A percentile compares a stretch with the other conserved stretches of the same genome.
Evolutionary conservation across 2,113 vertebrate species (phyloP).

Genomic region (Typhlomys cinereus): DNA sequence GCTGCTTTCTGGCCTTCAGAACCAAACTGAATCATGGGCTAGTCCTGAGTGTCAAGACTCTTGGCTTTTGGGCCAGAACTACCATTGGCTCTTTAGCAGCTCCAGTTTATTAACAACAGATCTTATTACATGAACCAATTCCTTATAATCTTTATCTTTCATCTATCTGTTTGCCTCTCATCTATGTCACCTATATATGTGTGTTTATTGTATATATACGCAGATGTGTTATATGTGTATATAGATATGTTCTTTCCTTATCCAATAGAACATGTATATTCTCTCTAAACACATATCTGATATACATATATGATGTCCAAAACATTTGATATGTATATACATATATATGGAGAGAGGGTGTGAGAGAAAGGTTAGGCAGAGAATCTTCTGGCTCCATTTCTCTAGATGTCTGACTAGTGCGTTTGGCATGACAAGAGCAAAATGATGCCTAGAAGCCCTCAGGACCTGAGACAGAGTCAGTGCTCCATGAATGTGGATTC

Average conservation of each 20-base stretch:
- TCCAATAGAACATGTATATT: not conserved
- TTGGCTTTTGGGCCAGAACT: not conserved
- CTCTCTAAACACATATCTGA: not conserved
- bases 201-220: not conserved
- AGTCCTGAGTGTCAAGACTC: not conserved
- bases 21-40: not conserved
- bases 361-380: too few relatives aligned
- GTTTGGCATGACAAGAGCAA: not conserved
- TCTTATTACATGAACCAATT: not conserved
- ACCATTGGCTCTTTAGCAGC: not conserved
- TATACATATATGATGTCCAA: not conserved
- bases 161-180: not conserved
- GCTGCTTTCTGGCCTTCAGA: not conserved
- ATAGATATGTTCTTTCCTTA: not conserved
- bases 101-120: not conserved
- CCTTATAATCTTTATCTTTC: not conserved
- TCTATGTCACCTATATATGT: not conserved
- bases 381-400: not conserved
- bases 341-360: not conserved
- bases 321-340: not conserved
- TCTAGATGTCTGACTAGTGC: not conserved
- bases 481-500: not conserved
- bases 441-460: not conserved
- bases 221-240: not conserved
- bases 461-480: not conserved